These are phyloP conservation scores for Arremon brunneinucha DNA, from an alignment of 2,797 vertebrate genomes.

Conservation along the genomic window DNA sequence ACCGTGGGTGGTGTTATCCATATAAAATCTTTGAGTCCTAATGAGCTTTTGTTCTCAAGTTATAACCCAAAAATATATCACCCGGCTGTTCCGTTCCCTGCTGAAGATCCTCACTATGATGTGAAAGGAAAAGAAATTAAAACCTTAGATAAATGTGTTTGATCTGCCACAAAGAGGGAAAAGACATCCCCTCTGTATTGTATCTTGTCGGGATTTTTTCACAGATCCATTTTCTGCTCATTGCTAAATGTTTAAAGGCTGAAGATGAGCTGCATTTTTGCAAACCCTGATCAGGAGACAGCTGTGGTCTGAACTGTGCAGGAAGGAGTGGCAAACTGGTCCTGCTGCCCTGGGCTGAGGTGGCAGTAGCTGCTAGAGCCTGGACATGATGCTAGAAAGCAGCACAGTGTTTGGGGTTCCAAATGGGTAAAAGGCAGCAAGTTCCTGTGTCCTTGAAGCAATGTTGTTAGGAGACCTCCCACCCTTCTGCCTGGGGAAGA, in stretches of 20 bases:
- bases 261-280: not conserved
- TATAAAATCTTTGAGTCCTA: constrained; percentile 71
- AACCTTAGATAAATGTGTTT: constrained; percentile 60
- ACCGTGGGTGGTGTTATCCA: constrained; percentile 69
- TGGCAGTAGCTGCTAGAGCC: not conserved
- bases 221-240: not conserved
- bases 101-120: constrained; percentile 60
- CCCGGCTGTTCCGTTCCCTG: constrained; percentile 65
- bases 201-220: not conserved
- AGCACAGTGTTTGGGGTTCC: rapidly evolving
- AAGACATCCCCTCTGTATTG: constrained; percentile 22
- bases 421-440: not conserved
- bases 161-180: constrained; percentile 31
- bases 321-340: not conserved
- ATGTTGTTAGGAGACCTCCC: not conserved
- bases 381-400: not conserved
- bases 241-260: not conserved
- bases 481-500: not conserved
- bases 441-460: not conserved
- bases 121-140: constrained; percentile 64
- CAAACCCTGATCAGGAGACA: not conserved
- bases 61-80: constrained; percentile 70
- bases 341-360: not conserved
- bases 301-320: not conserved
- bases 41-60: constrained; percentile 70